A percentile compares a stretch with the other conserved stretches of the same genome.
Conservation (phyloP, 1,140 invertebrate species). For the Stegodyphus mimosarum region DNA sequence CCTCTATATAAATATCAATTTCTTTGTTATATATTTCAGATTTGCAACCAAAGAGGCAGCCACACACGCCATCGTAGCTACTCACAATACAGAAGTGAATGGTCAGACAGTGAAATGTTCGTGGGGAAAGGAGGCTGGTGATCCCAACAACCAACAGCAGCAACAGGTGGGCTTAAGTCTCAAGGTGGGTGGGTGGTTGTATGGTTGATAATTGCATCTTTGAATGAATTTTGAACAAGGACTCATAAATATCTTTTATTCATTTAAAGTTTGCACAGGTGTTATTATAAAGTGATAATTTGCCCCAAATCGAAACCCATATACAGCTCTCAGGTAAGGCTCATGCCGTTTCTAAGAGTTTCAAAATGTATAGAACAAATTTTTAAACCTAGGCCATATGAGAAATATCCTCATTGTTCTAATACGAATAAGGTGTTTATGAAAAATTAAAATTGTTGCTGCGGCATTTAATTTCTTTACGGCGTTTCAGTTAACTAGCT, state of each 20-base stretch:
- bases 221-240: background rate
- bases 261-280: background rate
- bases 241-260: background rate
- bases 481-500: too few species aligned
- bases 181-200: constrained; percentile 57
- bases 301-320: too few species aligned
- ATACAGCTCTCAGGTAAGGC: too few species aligned
- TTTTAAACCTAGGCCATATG: too few species aligned
- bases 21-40: constrained; percentile 67
- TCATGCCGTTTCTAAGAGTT: too few species aligned
- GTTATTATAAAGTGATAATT: background rate
- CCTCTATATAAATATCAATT: background rate
- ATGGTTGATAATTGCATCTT: constrained; percentile 18
- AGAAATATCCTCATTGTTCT: too few species aligned
- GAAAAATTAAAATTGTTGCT: too few species aligned
- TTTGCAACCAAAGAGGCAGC: constrained; percentile 98
- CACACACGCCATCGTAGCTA: constrained; percentile 95
- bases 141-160: constrained; percentile 74
- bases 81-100: constrained; percentile 97
- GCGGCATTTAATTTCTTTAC: too few species aligned
- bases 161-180: constrained; percentile 62
- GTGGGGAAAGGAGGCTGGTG: constrained; percentile 97
- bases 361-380: too few species aligned
- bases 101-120: constrained; percentile 97
- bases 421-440: too few species aligned